phyloP scores from a whole-genome alignment of 1,140 invertebrate species.

The Solenopsis invicta region DNA sequence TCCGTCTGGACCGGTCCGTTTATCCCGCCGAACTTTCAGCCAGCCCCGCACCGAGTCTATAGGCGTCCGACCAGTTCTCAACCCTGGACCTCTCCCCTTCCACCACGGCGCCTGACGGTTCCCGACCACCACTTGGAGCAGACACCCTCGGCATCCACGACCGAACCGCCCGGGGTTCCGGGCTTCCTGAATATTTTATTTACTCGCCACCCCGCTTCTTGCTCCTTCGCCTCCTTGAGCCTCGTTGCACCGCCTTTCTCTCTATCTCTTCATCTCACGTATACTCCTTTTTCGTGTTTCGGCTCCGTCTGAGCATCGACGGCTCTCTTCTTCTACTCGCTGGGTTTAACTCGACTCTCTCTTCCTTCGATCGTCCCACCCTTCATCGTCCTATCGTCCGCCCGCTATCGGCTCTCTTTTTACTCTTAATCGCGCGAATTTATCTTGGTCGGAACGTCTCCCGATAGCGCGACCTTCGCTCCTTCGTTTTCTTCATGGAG shows the following conservation, averaged over 20 bases:
- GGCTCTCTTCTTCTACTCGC: background rate
- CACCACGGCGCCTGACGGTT: slow-evolving; percentile 20
- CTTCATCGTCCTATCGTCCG: background rate
- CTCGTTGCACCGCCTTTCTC: slow-evolving; percentile 23
- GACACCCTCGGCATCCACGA: slow-evolving; percentile 77
- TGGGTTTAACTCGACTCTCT: background rate
- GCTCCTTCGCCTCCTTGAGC: slow-evolving; percentile 13
- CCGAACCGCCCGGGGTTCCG: slow-evolving; percentile 77
- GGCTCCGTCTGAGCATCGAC: slow-evolving; percentile 54
- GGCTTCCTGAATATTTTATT: slow-evolving; percentile 84
- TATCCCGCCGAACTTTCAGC: slow-evolving; percentile 52
- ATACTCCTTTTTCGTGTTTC: slow-evolving; percentile 43
- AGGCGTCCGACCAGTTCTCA: slow-evolving; percentile 42
- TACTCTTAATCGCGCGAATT: slow-evolving; percentile 77
- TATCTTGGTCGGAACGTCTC: slow-evolving; percentile 77
- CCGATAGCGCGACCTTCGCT: background rate
- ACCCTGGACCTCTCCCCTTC: slow-evolving; percentile 4
- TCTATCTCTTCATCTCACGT: slow-evolving; percentile 43
- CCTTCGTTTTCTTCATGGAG: background rate
- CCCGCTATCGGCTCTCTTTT: slow-evolving; percentile 55
- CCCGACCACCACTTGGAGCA: slow-evolving; percentile 60
- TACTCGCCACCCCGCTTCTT: slow-evolving; percentile 69
- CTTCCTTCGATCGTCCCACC: slow-evolving; percentile 7
- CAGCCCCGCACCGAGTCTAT: slow-evolving; percentile 53
- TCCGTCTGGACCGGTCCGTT: slow-evolving; percentile 38